Conservation (phyloP, 2,797 vertebrate genomes). For the Macroramphosus scolopax region DNA sequence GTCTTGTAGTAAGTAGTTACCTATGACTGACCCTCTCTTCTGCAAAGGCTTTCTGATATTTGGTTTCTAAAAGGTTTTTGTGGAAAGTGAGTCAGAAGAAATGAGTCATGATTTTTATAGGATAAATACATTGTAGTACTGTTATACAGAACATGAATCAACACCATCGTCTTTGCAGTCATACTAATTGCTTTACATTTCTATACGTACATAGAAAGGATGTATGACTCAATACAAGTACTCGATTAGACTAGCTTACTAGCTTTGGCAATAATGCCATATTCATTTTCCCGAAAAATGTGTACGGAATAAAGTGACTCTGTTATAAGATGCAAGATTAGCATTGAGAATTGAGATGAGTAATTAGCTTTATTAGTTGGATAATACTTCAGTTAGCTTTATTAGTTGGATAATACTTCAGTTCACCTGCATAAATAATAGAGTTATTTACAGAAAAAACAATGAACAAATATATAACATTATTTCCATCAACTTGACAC, state of each 20-base stretch:
- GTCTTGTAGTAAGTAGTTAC: slow-evolving; percentile 78
- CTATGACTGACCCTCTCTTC: slow-evolving; percentile 84
- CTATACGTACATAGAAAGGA: no score
- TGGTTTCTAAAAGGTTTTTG: slow-evolving; percentile 68
- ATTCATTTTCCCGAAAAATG: not conserved
- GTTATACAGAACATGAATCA: no score
- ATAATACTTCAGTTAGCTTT: slow-evolving; percentile 6
- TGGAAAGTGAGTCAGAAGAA: slow-evolving; percentile 51
- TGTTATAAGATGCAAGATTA: slow-evolving; percentile 10
- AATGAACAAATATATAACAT: slow-evolving; percentile 31
- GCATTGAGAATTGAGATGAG: slow-evolving; percentile 9
- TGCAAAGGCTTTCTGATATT: slow-evolving; percentile 69
- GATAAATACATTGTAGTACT: not conserved
- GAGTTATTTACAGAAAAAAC: slow-evolving; percentile 10
- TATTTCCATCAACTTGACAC: slow-evolving; percentile 25
- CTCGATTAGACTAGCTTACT: no score
- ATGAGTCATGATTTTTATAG: slow-evolving; percentile 14
- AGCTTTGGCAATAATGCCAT: no score
- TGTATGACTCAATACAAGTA: not conserved
- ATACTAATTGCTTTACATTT: no score
- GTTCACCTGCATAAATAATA: slow-evolving; percentile 28
- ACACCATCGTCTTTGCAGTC: no score
- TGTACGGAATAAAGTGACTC: not conserved
- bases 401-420: slow-evolving; percentile 26
- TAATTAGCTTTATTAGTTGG: slow-evolving; percentile 14